Conservation (phyloP, 2,797 vertebrate species). For the Botia kubotai region DNA sequence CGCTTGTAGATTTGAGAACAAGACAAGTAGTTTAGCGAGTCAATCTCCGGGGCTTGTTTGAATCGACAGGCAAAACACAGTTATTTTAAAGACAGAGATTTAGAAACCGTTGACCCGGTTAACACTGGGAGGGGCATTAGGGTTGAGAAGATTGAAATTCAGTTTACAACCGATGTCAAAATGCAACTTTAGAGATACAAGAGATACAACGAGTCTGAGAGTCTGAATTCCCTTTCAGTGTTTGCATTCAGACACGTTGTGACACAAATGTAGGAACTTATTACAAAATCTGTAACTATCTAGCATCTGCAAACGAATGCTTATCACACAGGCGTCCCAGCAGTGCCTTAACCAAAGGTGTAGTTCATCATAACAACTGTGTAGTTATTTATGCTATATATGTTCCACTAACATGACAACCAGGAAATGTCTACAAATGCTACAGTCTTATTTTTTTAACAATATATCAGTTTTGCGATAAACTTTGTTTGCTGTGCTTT, state of each 20-base stretch:
- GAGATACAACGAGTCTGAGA: not conserved
- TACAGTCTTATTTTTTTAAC: no score
- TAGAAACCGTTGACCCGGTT: conserved; percentile 44
- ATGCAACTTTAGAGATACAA: conserved; percentile 21
- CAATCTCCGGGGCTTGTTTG: conserved; percentile 41
- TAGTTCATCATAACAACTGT: no score
- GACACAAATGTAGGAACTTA: not conserved
- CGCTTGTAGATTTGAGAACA: conserved; percentile 68
- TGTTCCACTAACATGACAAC: no score
- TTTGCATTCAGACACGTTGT: not conserved
- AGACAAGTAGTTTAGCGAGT: conserved; percentile 48
- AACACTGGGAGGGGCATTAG: conserved; percentile 37
- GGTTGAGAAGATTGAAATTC: conserved; percentile 44
- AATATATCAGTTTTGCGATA: no score
- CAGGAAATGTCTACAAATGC: conserved; percentile 5
- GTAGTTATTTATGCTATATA: no score
- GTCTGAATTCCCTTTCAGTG: not conserved
- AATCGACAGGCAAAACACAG: conserved; percentile 24
- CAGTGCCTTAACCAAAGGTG: no score
- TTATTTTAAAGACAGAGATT: conserved; percentile 41
- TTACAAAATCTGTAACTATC: no score
- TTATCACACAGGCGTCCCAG: no score
- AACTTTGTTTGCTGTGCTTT: no score
- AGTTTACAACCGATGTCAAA: conserved; percentile 20
- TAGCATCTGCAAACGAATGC: no score